Conservation (phyloP, 92 coral and sea anemone genomes). For the Plumapathes pennacea region DNA sequence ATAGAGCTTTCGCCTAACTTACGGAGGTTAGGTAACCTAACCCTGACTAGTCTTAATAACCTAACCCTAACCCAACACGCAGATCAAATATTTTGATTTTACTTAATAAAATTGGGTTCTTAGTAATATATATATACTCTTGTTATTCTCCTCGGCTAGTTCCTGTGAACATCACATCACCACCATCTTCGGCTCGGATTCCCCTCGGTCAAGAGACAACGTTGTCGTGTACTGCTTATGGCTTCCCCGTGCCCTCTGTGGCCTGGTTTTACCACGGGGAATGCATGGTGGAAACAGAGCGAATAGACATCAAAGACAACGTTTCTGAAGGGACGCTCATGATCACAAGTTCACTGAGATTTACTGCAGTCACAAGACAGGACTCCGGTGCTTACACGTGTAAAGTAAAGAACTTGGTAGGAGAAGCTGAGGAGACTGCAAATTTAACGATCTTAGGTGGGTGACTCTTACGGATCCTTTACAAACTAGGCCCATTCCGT, state of each 20-base stretch:
- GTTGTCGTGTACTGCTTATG: slow-evolving; percentile 47
- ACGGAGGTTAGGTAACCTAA: no score
- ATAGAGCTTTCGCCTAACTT: no score
- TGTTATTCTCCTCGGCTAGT: no score
- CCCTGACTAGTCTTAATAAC: no score
- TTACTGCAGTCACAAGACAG: not conserved
- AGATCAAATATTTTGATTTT: no score
- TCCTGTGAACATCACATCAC: slow-evolving; percentile 9
- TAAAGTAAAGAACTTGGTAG: slow-evolving; percentile 17
- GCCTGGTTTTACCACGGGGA: slow-evolving; percentile 46
- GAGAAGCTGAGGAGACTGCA: not conserved
- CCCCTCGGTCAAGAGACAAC: slow-evolving; percentile 10
- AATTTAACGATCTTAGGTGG: slow-evolving; percentile 38
- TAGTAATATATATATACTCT: no score
- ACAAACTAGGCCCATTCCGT: no score
- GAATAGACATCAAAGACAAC: not conserved
- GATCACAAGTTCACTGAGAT: slow-evolving; percentile 3
- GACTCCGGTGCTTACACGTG: slow-evolving; percentile 42
- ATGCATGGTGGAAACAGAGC: slow-evolving; percentile 4
- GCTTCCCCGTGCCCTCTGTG: slow-evolving; percentile 45
- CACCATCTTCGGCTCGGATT: not conserved
- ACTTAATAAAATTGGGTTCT: no score
- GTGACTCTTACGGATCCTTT: no score
- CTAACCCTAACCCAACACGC: no score
- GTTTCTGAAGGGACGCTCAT: not conserved